These are phyloP conservation scores for Proterorhinus semilunaris DNA, from an alignment of 2,113 vertebrate species.

Conservation along the genomic window DNA sequence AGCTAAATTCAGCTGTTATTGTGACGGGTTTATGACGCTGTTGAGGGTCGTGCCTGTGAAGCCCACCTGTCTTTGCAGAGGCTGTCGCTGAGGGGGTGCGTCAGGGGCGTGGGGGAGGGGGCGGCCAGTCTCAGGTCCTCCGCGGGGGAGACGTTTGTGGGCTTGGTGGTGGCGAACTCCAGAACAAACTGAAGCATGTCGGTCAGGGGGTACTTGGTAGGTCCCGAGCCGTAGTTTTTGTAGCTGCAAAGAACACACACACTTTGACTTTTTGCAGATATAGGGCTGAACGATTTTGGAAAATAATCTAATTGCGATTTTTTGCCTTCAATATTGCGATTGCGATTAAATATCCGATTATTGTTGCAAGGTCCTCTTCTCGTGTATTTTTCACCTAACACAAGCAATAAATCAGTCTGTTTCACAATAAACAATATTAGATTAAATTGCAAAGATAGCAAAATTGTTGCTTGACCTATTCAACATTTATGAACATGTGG, in stretches of 20 bases:
- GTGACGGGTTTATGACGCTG: not conserved
- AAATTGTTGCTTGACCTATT: too few relatives aligned
- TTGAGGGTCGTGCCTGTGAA: not conserved
- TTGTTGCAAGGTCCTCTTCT: too few relatives aligned
- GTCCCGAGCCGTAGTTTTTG: constrained; percentile 89
- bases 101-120: constrained; percentile 36
- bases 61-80: constrained; percentile 57
- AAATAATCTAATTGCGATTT: too few relatives aligned
- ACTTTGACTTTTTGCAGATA: too few relatives aligned
- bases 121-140: constrained; percentile 37
- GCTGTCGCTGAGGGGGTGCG: constrained; percentile 42
- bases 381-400: too few relatives aligned
- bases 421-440: too few relatives aligned
- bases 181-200: constrained; percentile 94
- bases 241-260: constrained; percentile 75
- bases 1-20: not conserved
- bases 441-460: too few relatives aligned
- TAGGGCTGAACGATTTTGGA: too few relatives aligned
- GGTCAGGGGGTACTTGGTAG: constrained; percentile 84
- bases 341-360: too few relatives aligned
- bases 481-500: too few relatives aligned
- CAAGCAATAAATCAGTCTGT: too few relatives aligned
- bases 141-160: constrained; percentile 51
- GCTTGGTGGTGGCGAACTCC: constrained; percentile 87
- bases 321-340: too few relatives aligned